Percentiles rank a stretch among this genome's conserved stretches.
Conservation (phyloP, 1,140 invertebrate genomes). For the Polypedilum pembai region DNA sequence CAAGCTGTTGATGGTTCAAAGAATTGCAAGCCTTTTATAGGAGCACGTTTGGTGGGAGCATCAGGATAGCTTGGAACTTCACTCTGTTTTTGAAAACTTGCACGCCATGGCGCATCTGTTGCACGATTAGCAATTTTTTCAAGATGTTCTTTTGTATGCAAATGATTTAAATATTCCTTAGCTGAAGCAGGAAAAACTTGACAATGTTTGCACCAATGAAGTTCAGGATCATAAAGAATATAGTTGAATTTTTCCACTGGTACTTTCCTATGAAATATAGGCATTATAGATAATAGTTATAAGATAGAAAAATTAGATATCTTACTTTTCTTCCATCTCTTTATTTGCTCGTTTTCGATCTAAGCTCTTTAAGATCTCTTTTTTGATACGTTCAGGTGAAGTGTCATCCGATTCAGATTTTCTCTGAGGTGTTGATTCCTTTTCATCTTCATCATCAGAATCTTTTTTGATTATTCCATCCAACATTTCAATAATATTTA, state of each 20-base stretch:
- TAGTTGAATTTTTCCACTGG: slow-evolving; percentile 56
- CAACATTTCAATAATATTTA: slow-evolving; percentile 76
- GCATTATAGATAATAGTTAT: slow-evolving; percentile 21
- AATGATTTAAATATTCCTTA: slow-evolving; percentile 74
- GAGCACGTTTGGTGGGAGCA: slow-evolving; percentile 64
- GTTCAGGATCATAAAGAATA: slow-evolving; percentile 77
- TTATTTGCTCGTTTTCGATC: slow-evolving; percentile 38
- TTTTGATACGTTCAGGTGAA: slow-evolving; percentile 41
- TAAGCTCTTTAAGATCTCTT: slow-evolving; percentile 44
- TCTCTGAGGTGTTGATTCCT: slow-evolving; percentile 28
- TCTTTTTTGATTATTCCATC: slow-evolving; percentile 68
- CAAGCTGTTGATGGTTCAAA: slow-evolving; percentile 77
- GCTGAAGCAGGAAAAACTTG: slow-evolving; percentile 77
- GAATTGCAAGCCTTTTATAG: slow-evolving; percentile 77
- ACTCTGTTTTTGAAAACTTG: slow-evolving; percentile 48
- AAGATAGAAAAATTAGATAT: not conserved
- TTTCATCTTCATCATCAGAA: slow-evolving; percentile 29
- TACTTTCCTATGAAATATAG: not conserved
- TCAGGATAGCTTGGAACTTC: slow-evolving; percentile 58
- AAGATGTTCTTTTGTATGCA: slow-evolving; percentile 69
- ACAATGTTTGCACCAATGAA: slow-evolving; percentile 80
- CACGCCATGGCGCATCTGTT: slow-evolving; percentile 71
- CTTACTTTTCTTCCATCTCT: slow-evolving; percentile 34
- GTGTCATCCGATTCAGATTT: slow-evolving; percentile 38
- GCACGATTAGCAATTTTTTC: slow-evolving; percentile 55